These are phyloP conservation scores for Fistularia commersonii DNA, from an alignment of 2,797 vertebrate genomes.

Conservation along the genomic window DNA sequence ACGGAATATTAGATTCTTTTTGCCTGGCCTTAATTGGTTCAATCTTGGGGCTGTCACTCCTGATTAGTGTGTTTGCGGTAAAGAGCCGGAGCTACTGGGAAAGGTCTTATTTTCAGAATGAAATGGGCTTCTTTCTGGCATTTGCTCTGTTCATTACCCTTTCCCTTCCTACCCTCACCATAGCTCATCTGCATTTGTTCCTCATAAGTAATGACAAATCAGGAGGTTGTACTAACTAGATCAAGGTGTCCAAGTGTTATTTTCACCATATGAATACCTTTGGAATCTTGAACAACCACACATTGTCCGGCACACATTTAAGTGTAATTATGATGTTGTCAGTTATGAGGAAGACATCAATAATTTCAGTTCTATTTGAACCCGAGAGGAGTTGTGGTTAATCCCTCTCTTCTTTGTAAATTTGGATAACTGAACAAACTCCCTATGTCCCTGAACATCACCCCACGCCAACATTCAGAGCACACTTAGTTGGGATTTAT, in stretches of 20 bases:
- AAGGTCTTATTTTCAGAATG: constrained; percentile 61
- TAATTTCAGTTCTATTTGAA: constrained; percentile 2
- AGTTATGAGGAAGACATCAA: background rate
- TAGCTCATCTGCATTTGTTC: constrained; percentile 38
- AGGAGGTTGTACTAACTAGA: constrained; percentile 35
- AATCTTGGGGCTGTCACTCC: constrained; percentile 76
- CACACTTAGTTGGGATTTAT: no score
- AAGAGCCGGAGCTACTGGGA: constrained; percentile 45
- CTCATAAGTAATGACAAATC: constrained; percentile 37
- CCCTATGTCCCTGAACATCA: no score
- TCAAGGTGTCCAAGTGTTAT: constrained; percentile 42
- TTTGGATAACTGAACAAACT: no score
- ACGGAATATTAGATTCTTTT: constrained; percentile 74
- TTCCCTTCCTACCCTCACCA: constrained; percentile 28
- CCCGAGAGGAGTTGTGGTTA: constrained; percentile 3
- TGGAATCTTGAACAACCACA: no score
- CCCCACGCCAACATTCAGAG: no score
- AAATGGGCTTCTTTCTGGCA: constrained; percentile 41
- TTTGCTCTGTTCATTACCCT: constrained; percentile 43
- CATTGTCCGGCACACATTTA: no score
- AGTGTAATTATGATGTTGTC: no score
- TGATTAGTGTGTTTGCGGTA: constrained; percentile 67
- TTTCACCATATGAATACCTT: constrained; percentile 63
- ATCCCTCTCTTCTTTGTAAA: no score
- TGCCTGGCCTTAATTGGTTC: constrained; percentile 73